phyloP scores from a whole-genome alignment of 2,113 vertebrate species.

The Lasiurus cinereus region DNA sequence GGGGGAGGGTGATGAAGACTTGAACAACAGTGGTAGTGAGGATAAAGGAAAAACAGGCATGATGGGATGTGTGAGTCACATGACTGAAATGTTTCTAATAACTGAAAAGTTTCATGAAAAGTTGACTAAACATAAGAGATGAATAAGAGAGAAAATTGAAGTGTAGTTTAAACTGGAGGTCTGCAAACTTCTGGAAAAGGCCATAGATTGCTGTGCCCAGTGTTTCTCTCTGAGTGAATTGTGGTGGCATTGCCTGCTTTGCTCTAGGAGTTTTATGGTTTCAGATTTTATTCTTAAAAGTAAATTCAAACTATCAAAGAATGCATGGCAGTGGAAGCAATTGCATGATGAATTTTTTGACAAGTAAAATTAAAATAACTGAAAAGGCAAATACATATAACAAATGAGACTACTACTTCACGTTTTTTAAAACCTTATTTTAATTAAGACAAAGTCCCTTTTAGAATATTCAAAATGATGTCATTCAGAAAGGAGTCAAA shows the following conservation, averaged over 20 bases:
- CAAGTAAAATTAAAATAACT: neutral
- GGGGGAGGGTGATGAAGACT: neutral
- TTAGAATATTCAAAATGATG: neutral
- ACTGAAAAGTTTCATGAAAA: neutral
- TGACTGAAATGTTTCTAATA: neutral
- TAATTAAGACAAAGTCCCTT: neutral
- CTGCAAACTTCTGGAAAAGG: neutral
- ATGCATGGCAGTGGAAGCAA: neutral
- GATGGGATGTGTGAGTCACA: neutral
- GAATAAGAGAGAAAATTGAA: neutral
- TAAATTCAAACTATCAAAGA: neutral
- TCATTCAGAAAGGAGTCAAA: neutral
- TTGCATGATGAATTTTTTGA: neutral
- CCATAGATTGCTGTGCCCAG: neutral
- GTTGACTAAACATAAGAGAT: neutral
- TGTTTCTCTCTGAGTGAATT: neutral
- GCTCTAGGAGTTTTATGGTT: neutral
- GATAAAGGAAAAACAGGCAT: neutral
- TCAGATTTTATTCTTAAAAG: neutral
- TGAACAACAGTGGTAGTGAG: neutral
- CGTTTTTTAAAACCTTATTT: neutral
- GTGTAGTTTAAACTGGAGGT: neutral
- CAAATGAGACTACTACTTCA: neutral
- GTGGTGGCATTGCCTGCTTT: neutral
- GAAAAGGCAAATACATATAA: neutral